These are phyloP conservation scores for Campylomormyrus numenius DNA, from an alignment of 2,113 vertebrate species.

Conservation along the genomic window DNA sequence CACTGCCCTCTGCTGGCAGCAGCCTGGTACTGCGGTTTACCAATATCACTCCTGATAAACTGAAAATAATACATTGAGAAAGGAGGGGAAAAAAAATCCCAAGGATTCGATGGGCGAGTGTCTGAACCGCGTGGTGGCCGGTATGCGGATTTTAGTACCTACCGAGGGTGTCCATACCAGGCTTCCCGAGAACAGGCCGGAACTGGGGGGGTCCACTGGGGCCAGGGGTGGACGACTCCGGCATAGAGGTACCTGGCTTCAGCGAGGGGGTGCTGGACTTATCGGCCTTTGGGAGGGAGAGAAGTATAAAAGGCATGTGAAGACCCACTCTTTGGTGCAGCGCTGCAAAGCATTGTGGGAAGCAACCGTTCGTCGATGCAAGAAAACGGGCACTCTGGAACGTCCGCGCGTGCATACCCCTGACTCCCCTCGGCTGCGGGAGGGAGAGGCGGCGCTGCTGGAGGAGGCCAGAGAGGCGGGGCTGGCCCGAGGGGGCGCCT, in stretches of 20 bases:
- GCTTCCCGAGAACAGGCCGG: conserved; percentile 59
- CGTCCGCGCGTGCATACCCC: conserved; percentile 40
- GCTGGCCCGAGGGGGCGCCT: conserved; percentile 69
- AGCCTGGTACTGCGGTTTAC: conserved; percentile 21
- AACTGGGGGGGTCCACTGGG: conserved; percentile 71
- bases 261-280: conserved; percentile 79
- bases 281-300: conserved; percentile 60
- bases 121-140: neutral
- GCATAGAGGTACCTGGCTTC: conserved; percentile 78
- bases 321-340: neutral
- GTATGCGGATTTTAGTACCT: conserved; percentile 24
- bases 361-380: neutral
- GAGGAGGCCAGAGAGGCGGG: conserved; percentile 79
- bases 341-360: neutral
- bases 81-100: no score
- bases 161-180: conserved; percentile 70
- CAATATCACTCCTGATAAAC: neutral
- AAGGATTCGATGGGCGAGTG: neutral
- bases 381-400: neutral
- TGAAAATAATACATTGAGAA: neutral
- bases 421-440: conserved; percentile 66
- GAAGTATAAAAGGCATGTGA: neutral
- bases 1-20: conserved; percentile 62
- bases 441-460: conserved; percentile 69
- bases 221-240: conserved; percentile 61